Percentiles rank a stretch among this genome's conserved stretches.
Evolutionary conservation across 2,888 invertebrate species (phyloP).

Genomic region (Stenotaenia linearis): DNA sequence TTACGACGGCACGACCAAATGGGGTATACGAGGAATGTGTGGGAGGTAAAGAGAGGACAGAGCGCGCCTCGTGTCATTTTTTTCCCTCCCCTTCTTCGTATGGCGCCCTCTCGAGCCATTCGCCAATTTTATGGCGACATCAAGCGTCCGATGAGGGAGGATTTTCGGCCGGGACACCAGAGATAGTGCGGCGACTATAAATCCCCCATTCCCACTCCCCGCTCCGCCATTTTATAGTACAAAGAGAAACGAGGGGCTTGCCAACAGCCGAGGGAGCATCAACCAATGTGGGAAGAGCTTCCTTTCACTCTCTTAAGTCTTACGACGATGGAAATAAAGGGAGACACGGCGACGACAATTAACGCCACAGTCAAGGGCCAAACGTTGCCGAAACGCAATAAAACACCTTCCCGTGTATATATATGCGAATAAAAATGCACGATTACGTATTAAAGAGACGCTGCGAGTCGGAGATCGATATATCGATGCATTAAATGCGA

Average conservation of each 20-base stretch:
- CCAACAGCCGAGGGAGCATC: neutral
- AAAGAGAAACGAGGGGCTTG: neutral
- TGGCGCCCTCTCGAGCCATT: neutral
- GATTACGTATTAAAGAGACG: too few relatives aligned
- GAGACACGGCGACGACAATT: neutral
- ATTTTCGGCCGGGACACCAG: neutral
- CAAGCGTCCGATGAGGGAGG: neutral
- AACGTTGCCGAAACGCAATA: too few relatives aligned
- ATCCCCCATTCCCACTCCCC: neutral
- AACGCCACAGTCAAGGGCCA: neutral
- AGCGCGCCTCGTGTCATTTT: neutral
- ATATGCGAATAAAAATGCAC: too few relatives aligned
- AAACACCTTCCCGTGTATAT: too few relatives aligned
- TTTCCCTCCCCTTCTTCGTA: neutral
- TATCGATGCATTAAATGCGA: too few relatives aligned
- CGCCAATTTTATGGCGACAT: neutral
- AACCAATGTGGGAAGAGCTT: neutral
- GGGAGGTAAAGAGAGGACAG: neutral
- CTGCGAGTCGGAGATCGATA: too few relatives aligned
- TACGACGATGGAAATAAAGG: neutral
- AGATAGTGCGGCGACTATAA: neutral
- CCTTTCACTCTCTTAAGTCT: neutral
- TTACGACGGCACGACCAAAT: neutral
- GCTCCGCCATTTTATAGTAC: neutral
- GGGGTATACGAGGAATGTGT: neutral